These are phyloP conservation scores for Lysiphlebus fabarum DNA, from an alignment of 1,140 invertebrate species.

Conservation along the genomic window DNA sequence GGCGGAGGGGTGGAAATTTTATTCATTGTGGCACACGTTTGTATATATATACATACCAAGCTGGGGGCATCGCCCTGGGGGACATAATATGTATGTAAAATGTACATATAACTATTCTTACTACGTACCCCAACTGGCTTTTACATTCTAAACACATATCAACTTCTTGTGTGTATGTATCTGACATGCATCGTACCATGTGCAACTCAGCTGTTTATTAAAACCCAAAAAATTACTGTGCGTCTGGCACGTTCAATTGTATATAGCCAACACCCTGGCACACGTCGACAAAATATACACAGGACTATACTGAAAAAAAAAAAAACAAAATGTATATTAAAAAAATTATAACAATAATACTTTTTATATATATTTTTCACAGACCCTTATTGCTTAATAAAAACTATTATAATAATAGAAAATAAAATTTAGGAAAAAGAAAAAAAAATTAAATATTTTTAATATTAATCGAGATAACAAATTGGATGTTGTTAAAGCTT, in stretches of 20 bases:
- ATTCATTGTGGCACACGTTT: neutral
- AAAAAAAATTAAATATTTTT: too few relatives aligned
- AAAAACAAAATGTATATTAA: neutral
- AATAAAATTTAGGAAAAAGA: too few relatives aligned
- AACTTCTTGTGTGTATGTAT: conserved; percentile 21
- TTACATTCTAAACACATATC: conserved; percentile 15
- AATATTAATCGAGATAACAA: too few relatives aligned
- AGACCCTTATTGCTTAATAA: too few relatives aligned
- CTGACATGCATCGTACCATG: conserved; percentile 35
- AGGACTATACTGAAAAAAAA: neutral
- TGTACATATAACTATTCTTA: neutral
- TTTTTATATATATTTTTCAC: too few relatives aligned
- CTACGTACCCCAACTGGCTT: conserved; percentile 20
- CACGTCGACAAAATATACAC: conserved; percentile 4
- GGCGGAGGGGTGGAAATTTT: too few relatives aligned
- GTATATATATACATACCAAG: conserved; percentile 28
- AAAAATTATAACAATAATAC: too few relatives aligned
- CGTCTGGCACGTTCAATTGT: conserved; percentile 26
- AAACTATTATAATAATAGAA: too few relatives aligned
- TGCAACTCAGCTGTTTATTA: conserved; percentile 47
- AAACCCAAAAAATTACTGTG: conserved; percentile 45
- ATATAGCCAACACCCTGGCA: conserved; percentile 14
- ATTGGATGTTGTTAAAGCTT: neutral
- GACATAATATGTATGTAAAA: conserved; percentile 23
- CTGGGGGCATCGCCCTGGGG: conserved; percentile 41